phyloP scores from a whole-genome alignment of 1,140 invertebrate species.

The Chironomus striatipennis region DNA sequence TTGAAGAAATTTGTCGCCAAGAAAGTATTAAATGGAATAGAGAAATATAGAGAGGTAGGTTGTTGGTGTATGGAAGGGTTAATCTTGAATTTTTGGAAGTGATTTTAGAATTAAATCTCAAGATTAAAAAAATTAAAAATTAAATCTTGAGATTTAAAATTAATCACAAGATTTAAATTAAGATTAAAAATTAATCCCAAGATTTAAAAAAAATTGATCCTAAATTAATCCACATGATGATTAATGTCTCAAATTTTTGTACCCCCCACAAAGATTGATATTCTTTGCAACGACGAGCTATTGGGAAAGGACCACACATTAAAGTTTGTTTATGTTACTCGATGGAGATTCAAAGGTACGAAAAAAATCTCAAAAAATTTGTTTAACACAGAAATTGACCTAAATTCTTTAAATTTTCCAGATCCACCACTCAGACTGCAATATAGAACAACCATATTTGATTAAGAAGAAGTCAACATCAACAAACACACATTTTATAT shows the following conservation, averaged over 20 bases:
- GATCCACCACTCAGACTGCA: conserved; percentile 78
- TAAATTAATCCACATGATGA: not conserved
- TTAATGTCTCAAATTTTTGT: conserved; percentile 18
- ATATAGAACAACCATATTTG: conserved; percentile 61
- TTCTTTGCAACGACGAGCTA: conserved; percentile 96
- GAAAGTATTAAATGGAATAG: conserved; percentile 82
- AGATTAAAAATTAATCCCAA: no score
- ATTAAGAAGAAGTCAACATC: not conserved
- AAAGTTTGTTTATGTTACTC: conserved; percentile 96
- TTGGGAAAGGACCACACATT: conserved; percentile 97
- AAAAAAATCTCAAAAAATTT: no score
- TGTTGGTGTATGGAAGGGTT: no score
- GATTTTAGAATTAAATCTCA: no score
- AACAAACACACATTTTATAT: not conserved
- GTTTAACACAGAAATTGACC: no score
- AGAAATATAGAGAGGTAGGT: conserved; percentile 91
- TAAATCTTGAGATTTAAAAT: no score
- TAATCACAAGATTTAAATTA: no score
- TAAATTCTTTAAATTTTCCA: no score
- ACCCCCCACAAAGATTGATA: conserved; percentile 72
- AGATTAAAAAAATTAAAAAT: no score
- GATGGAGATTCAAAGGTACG: conserved; percentile 86
- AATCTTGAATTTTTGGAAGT: no score
- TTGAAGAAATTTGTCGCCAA: conserved; percentile 96
- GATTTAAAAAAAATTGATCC: not conserved